phyloP scores from a whole-genome alignment of 92 coral and sea anemone species.

The Nematostella vectensis region DNA sequence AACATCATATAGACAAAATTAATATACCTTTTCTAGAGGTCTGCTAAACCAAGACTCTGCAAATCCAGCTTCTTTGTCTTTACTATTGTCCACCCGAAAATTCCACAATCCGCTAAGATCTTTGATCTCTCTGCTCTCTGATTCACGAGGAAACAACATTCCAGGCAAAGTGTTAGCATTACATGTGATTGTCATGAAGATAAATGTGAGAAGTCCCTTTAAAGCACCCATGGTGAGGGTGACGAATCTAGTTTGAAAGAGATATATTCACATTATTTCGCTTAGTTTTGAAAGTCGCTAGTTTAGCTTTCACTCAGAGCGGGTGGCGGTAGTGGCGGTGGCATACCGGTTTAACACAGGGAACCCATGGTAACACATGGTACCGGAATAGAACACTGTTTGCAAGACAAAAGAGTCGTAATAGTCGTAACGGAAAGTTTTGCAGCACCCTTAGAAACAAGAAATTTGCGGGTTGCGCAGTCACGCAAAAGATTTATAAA shows the following conservation, averaged over 20 bases:
- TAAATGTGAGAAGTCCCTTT: too few species aligned
- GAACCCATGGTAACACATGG: background rate
- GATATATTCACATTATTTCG: too few species aligned
- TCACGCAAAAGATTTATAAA: too few species aligned
- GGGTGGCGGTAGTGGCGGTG: too few species aligned
- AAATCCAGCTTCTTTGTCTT: constrained; percentile 64
- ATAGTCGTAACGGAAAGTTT: background rate
- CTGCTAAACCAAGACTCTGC: constrained; percentile 55
- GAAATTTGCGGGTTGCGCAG: background rate
- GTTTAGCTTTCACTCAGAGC: too few species aligned
- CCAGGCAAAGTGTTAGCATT: constrained; percentile 53
- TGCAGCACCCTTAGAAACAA: background rate
- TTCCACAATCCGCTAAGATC: constrained; percentile 87
- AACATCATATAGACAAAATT: too few species aligned
- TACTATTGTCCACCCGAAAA: constrained; percentile 75
- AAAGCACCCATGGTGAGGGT: too few species aligned
- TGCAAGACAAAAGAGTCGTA: too few species aligned
- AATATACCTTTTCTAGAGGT: constrained; percentile 72
- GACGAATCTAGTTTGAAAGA: too few species aligned
- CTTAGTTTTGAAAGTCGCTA: too few species aligned
- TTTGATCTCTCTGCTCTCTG: constrained; percentile 89
- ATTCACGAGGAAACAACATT: constrained; percentile 79
- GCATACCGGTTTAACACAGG: background rate
- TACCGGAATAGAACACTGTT: background rate
- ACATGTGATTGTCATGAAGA: too few species aligned